Conservation (phyloP, 2,888 invertebrate genomes). For the Nomada ruficornis region DNA sequence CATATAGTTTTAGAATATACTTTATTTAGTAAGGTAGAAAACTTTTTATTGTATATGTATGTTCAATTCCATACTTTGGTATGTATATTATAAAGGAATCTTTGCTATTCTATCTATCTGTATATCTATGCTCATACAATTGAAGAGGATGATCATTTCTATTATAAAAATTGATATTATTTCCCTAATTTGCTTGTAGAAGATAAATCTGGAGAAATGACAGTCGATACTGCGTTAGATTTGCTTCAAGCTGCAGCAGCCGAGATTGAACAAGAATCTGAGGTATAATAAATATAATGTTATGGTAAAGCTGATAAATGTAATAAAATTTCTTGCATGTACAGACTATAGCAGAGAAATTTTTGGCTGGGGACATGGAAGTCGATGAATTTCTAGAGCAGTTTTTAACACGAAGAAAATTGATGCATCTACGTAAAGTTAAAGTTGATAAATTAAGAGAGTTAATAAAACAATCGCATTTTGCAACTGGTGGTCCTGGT, state of each 20-base stretch:
- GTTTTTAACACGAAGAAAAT: conserved; percentile 90
- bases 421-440: conserved; percentile 93
- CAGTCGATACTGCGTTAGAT: conserved; percentile 94
- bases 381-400: conserved; percentile 94
- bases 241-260: conserved; percentile 96
- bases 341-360: conserved; percentile 90
- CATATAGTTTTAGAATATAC: no score
- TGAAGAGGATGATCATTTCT: background rate
- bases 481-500: conserved; percentile 73
- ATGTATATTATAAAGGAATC: no score
- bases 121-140: background rate
- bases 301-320: background rate
- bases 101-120: no score
- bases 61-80: no score
- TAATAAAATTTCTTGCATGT: background rate
- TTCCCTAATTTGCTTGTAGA: conserved; percentile 84
- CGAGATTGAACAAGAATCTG: conserved; percentile 97
- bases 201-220: conserved; percentile 90
- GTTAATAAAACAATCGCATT: conserved; percentile 85
- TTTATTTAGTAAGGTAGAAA: no score
- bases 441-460: conserved; percentile 97
- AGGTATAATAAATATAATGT: conserved; percentile 85
- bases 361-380: conserved; percentile 90
- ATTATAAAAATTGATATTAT: background rate
- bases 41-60: no score